Percentiles rank a stretch among this genome's conserved stretches.
These are phyloP conservation scores for Metopia argyrocephala DNA, from an alignment of 2,888 invertebrate species.

Conservation along the genomic window DNA sequence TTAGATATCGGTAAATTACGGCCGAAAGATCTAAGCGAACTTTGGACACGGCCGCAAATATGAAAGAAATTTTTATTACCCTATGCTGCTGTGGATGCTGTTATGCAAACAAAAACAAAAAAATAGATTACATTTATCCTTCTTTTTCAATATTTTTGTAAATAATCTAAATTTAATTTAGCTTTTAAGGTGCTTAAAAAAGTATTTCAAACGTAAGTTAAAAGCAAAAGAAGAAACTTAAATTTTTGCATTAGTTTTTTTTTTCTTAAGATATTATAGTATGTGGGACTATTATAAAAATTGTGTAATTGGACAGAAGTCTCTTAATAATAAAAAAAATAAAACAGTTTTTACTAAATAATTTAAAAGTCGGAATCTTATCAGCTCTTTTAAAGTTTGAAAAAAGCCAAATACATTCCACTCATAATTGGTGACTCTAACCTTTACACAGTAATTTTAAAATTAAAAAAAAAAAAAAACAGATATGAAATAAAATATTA, in stretches of 20 bases:
- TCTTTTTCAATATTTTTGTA: slow-evolving; percentile 23
- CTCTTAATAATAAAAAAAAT: too few species aligned
- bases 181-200: slow-evolving; percentile 24
- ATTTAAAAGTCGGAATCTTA: too few species aligned
- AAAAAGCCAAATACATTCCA: too few species aligned
- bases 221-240: too few species aligned
- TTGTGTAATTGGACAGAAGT: too few species aligned
- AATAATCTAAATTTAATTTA: slow-evolving; percentile 43
- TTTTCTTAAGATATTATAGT: too few species aligned
- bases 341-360: slow-evolving; percentile 40
- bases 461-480: background rate
- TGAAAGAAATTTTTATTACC: slow-evolving; percentile 67
- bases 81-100: background rate
- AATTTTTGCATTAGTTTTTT: too few species aligned
- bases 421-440: too few species aligned
- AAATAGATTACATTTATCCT: slow-evolving; percentile 33
- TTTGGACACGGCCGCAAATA: slow-evolving; percentile 75
- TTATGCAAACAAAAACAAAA: slow-evolving; percentile 40
- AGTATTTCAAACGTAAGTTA: slow-evolving; percentile 44
- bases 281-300: too few species aligned
- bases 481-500: too few species aligned
- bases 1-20: slow-evolving; percentile 74
- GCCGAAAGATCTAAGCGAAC: slow-evolving; percentile 74
- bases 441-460: background rate
- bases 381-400: too few species aligned